A percentile compares a stretch with the other conserved stretches of the same genome.
These are phyloP conservation scores for Carterocephalus palaemon DNA, from an alignment of 2,888 invertebrate species.

Conservation along the genomic window DNA sequence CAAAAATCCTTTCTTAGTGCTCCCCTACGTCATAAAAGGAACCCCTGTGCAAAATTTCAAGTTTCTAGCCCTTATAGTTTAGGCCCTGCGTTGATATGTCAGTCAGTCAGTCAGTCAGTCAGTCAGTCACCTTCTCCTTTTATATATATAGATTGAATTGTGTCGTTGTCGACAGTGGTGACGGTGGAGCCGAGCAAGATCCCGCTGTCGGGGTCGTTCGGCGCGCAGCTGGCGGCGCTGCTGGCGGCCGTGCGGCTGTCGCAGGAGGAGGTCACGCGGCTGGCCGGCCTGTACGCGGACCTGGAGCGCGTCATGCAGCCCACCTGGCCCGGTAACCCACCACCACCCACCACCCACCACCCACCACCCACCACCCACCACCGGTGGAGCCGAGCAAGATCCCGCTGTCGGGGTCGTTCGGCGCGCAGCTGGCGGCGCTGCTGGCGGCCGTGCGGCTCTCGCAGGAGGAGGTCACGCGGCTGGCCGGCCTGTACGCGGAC, in stretches of 20 bases:
- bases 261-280: constrained; percentile 48
- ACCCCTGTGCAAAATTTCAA: no score
- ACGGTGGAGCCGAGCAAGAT: constrained; percentile 47
- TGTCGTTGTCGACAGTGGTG: no score
- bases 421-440: constrained; percentile 55
- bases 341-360: no score
- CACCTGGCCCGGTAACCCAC: constrained; percentile 56
- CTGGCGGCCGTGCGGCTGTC: constrained; percentile 56
- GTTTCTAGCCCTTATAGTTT: no score
- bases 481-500: constrained; percentile 62
- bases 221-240: constrained; percentile 55
- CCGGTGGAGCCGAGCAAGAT: constrained; percentile 47
- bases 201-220: constrained; percentile 55
- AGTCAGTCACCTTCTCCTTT: no score
- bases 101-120: no score
- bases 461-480: constrained; percentile 48
- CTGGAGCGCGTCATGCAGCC: constrained; percentile 53
- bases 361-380: no score
- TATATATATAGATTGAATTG: not conserved
- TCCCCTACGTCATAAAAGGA: no score
- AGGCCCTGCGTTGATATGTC: no score
- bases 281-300: constrained; percentile 62
- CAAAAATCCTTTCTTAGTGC: no score
- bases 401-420: constrained; percentile 55
- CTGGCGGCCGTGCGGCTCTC: constrained; percentile 56